A percentile compares a stretch with the other conserved stretches of the same genome.
phyloP scores from a whole-genome alignment of 2,797 vertebrate species.

The Pogoniulus pusillus region DNA sequence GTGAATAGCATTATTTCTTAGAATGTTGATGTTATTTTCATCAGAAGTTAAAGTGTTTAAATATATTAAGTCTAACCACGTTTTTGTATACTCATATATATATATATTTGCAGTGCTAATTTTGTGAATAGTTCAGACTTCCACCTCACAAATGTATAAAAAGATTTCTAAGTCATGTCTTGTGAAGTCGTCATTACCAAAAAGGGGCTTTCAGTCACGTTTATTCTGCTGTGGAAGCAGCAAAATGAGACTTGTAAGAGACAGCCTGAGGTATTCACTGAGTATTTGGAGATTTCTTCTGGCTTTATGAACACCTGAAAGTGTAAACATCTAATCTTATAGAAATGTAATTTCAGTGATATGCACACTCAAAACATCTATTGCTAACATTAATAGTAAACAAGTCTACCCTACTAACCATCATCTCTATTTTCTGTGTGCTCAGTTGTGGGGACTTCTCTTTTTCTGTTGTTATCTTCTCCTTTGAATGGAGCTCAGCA shows the following conservation, averaged over 20 bases:
- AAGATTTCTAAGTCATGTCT: not conserved
- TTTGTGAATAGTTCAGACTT: not conserved
- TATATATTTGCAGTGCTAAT: not conserved
- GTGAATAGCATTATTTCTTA: not conserved
- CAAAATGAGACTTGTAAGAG: not conserved
- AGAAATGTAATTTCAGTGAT: not conserved
- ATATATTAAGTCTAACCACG: not conserved
- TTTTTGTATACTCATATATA: not conserved
- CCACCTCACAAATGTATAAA: not conserved
- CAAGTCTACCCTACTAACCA: not conserved
- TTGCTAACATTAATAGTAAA: not conserved
- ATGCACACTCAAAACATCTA: not conserved
- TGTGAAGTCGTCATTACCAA: not conserved
- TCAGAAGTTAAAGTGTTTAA: not conserved
- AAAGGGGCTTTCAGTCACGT: not conserved
- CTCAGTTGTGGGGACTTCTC: not conserved
- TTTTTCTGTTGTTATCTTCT: not conserved
- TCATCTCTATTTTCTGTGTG: not conserved
- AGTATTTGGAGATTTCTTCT: not conserved
- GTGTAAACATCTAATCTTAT: not conserved
- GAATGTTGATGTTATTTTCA: not conserved
- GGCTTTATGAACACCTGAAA: not conserved
- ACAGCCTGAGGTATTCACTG: not conserved
- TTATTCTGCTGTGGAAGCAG: not conserved
- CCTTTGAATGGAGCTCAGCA: not conserved